Base-by-base conservation (phyloP, 37 sponge, comb jelly and placozoan species). In the Hormiphora californensis region DNA sequence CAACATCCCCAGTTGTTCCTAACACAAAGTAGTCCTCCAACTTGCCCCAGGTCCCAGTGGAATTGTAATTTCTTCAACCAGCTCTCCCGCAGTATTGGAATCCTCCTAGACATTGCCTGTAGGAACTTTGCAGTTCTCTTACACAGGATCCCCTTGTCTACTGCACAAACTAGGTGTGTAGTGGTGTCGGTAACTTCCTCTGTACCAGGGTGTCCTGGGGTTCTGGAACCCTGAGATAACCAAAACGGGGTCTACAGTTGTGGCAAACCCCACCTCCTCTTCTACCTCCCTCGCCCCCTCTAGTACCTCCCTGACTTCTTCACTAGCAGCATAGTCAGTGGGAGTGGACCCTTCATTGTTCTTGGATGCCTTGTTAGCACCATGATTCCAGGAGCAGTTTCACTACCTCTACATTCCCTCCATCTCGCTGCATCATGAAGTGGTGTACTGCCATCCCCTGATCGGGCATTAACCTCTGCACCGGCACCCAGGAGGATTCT, bases 141-240 rank as follows among this genome's bases (percentile, higher is more conserved):
- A 40, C 81, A 73, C 5, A 8, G 17, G 11, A 21, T 43, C 19
- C 43, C 43, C 35, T 73, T 46, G 35, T 73, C 81, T 2, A 73
- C 28, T n/a, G 32, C 81, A 73, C 81, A 73, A 19, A 73, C 81
- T n/a, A 73, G 38, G 43, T 41, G 46, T n/a, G 81, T 73, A 9
- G 38, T 36, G 12, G 19, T 1, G 11, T n/a, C 43, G 9, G 81
- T 25, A 8, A 73, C 81, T 32, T 73, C 81, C 7, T 40, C 27
- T 3, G 5, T n/a, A n/a, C n/a, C n/a, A n/a, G n/a, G n/a, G n/a
- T n/a, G n/a, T n/a, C n/a, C n/a, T n/a, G n/a, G n/a, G n/a, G n/a
- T n/a, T n/a, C n/a, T 73, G 81, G 23, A 36, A 33, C 27, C 43
- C 43, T 7, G 39, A 22, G 17, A 73, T 36, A 23, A 43, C 28